Percentiles rank a stretch among this genome's conserved stretches.
Evolutionary conservation across 1,140 invertebrate genomes (phyloP).

Genomic region (Leptestheria dahalacensis): DNA sequence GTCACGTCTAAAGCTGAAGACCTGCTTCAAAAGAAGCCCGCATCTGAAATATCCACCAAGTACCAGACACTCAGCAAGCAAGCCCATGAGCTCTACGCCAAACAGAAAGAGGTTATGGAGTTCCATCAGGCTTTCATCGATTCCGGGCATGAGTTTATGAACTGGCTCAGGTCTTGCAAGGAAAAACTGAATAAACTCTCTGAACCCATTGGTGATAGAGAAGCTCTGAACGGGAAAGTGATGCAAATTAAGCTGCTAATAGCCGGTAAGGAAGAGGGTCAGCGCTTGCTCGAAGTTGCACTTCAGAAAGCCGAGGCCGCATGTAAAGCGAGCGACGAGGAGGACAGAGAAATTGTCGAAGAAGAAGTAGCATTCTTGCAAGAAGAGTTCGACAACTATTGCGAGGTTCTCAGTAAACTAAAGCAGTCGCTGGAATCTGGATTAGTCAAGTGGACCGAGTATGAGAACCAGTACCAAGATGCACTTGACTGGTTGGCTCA

Average conservation of each 20-base stretch:
- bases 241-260: constrained; percentile 61
- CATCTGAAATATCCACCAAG: constrained; percentile 74
- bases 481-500: constrained; percentile 73
- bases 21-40: constrained; percentile 58
- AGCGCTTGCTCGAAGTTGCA: constrained; percentile 63
- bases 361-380: constrained; percentile 76
- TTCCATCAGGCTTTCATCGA: constrained; percentile 81
- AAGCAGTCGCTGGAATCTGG: constrained; percentile 72
- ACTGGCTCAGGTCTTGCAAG: constrained; percentile 76
- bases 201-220: constrained; percentile 85
- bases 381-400: constrained; percentile 39
- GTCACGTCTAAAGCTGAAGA: constrained; percentile 81
- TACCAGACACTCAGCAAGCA: constrained; percentile 79
- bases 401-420: constrained; percentile 54
- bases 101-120: constrained; percentile 76
- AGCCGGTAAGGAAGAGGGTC: constrained; percentile 60
- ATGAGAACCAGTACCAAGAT: constrained; percentile 82
- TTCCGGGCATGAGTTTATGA: constrained; percentile 73
- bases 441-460: constrained; percentile 85
- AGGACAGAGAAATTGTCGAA: constrained; percentile 78
- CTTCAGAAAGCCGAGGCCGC: constrained; percentile 65
- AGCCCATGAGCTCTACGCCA: constrained; percentile 75
- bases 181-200: constrained; percentile 84
- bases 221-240: constrained; percentile 66
- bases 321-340: constrained; percentile 60